Base-by-base conservation (phyloP, 2,113 vertebrate species). In the Crocuta crocuta region DNA sequence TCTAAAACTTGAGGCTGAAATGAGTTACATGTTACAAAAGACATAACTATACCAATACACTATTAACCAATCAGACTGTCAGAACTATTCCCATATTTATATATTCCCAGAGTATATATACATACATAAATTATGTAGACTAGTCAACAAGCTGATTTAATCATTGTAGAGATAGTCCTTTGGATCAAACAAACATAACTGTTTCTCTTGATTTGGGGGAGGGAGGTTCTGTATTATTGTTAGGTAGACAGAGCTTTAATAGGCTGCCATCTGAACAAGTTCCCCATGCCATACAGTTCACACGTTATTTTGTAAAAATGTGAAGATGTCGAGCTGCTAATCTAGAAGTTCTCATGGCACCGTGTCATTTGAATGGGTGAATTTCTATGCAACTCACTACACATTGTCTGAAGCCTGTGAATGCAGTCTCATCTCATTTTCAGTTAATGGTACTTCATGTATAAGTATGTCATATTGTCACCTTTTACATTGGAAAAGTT, bases 341-440 rank as follows among this genome's bases (percentile, higher is more conserved):
- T 93, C 26, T 1, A 16, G 7, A 63, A 35, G n/a, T 73, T 31
- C 0, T 83, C 13, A 1, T 39, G 53, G 76, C 45, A 21, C 39
- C 55, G 5, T 61, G 94, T 95, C 96, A 94, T 71, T 82, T 76
- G 68, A 91, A 82, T 80, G 39, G 61, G 35, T 78, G 23, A 81
- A 21, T 93, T 96, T 98, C 94, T 92, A 6, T 97, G 90, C 63
- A 65, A 5, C 94, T 63, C 8, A 28, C 96, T 93, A 45, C 35
- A 31, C 61, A 11, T 39, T 94, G n/a, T 92, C 95, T 43, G 80
- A 86, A 80, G 23, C 94, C 50, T 96, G 26, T 91, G 97, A 55
- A 95, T 96, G 93, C 97, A 89, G 96, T 95, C 94, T 98, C 98
- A 97, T 98, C 98, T 98, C 98, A 89, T 96, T 95, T 33, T 98